Conservation (phyloP, 2,797 vertebrate species). For the Tokudaia tokunoshimensis region DNA sequence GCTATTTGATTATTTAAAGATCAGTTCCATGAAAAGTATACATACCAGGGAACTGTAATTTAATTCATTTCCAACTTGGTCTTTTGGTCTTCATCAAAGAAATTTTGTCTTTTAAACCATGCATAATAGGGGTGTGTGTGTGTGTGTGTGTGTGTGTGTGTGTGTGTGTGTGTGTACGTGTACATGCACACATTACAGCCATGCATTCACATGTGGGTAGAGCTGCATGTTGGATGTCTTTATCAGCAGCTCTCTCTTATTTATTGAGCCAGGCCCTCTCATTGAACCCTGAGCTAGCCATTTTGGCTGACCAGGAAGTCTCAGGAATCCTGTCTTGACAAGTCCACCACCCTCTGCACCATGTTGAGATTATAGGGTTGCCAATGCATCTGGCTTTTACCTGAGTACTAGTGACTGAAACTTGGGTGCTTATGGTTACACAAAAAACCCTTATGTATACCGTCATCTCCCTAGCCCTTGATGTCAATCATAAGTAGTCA, state of each 20-base stretch:
- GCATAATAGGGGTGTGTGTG: too few relatives aligned
- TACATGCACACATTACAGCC: not conserved
- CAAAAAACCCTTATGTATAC: not conserved
- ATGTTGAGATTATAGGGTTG: not conserved
- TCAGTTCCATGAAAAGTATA: conserved; percentile 3
- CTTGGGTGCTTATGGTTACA: not conserved
- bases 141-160: not conserved
- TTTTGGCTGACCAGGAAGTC: not conserved
- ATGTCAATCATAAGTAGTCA: not conserved
- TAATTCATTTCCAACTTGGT: not conserved
- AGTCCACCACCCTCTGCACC: accelerated
- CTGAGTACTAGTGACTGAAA: not conserved
- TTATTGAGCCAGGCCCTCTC: not conserved
- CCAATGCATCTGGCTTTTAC: not conserved
- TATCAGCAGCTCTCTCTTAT: not conserved
- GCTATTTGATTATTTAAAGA: conserved; percentile 20
- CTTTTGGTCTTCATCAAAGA: conserved; percentile 9
- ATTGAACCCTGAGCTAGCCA: not conserved
- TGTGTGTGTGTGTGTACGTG: too few relatives aligned
- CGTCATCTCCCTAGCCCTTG: not conserved
- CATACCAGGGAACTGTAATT: not conserved
- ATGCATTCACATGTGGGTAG: not conserved
- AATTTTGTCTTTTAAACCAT: not conserved
- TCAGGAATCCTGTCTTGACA: not conserved
- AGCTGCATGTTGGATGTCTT: not conserved